Conservation (phyloP, 2,797 vertebrate species). For the Chanos chanos region DNA sequence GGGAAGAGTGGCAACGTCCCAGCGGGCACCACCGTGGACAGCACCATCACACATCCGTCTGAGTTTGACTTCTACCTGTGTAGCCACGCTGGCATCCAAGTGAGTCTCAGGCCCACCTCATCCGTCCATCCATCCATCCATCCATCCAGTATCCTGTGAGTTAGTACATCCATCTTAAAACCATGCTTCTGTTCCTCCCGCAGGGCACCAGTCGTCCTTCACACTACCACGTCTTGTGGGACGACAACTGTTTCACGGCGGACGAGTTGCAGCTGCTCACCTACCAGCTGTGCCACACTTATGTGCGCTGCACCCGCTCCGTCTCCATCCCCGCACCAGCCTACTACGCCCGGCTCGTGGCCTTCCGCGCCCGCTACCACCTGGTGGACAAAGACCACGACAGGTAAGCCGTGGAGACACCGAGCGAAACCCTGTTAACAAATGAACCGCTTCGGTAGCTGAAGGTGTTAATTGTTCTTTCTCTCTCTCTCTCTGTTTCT, state of each 20-base stretch:
- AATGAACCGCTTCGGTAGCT: too few relatives aligned
- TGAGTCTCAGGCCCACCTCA: slow-evolving; percentile 46
- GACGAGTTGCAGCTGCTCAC: slow-evolving; percentile 96
- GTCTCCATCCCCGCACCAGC: slow-evolving; percentile 98
- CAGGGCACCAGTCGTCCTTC: slow-evolving; percentile 98
- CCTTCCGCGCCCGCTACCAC: slow-evolving; percentile 95
- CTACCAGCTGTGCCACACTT: slow-evolving; percentile 98
- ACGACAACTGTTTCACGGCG: slow-evolving; percentile 97
- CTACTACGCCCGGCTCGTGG: slow-evolving; percentile 94
- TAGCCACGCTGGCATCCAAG: slow-evolving; percentile 99
- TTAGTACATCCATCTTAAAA: not conserved
- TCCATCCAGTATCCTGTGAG: not conserved
- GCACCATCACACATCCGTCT: slow-evolving; percentile 97
- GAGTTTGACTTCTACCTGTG: slow-evolving; percentile 99
- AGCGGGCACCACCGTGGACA: slow-evolving; percentile 97
- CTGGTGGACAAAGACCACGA: slow-evolving; percentile 99
- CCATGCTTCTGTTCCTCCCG: not conserved
- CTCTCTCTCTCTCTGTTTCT: not conserved
- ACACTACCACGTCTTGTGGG: slow-evolving; percentile 98
- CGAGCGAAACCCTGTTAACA: too few relatives aligned
- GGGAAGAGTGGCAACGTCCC: slow-evolving; percentile 98
- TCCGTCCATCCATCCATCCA: not conserved
- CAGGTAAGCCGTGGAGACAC: too few relatives aligned
- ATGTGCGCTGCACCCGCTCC: slow-evolving; percentile 93
- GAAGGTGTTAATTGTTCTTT: too few relatives aligned